Base-by-base conservation (phyloP, 2,113 vertebrate genomes). In the Oryzias woworae region DNA sequence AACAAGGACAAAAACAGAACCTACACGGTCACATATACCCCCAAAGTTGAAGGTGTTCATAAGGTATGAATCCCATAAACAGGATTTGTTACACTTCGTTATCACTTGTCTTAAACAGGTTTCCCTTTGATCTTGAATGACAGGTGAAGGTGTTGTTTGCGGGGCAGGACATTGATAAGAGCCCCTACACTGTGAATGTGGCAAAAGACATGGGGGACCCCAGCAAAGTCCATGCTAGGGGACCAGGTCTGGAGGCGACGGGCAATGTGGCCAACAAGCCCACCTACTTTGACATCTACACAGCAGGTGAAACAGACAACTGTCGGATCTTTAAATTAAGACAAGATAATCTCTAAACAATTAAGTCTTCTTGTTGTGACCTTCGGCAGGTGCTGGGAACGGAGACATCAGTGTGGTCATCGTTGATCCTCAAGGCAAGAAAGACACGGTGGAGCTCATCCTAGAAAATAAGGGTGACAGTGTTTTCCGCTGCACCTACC, bases 251-350 rank as follows among this genome's bases (percentile, higher is more conserved):
- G 75, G 96, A 99, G 17, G 88, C 94, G 0, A 84, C 90, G 1
- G 97, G 97, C 69, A 98, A 97, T 0, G 92, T 98, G 68, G 94
- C 95, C 53, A 93, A 95, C 89, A 99, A 98, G 66, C 86, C 95
- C 78, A 98, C 96, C 46, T 96, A 97, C 88, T 99, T 99, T 44
- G 97, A 99, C 87, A 99, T 99, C 88, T 99, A 95, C 80, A 98
- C 97, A 0, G 96, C 97, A 55, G 97, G 96, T 98, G 81, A 78
- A 72, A 43, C 6, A 10, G 31, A 68, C 61, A 36, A 36, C 31
- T 8, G 7, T 36, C 7, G 2, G 8, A 36, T 12, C 8, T 36
- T 36, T 0, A 36, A 36, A 36, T 36, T 36, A 3, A 36, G 36
- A 12, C 36, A 36, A 36, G 36, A 36, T 36, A 36, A 36, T 10